These are phyloP conservation scores for Pagrus major DNA, from an alignment of 2,113 vertebrate genomes.

Conservation along the genomic window DNA sequence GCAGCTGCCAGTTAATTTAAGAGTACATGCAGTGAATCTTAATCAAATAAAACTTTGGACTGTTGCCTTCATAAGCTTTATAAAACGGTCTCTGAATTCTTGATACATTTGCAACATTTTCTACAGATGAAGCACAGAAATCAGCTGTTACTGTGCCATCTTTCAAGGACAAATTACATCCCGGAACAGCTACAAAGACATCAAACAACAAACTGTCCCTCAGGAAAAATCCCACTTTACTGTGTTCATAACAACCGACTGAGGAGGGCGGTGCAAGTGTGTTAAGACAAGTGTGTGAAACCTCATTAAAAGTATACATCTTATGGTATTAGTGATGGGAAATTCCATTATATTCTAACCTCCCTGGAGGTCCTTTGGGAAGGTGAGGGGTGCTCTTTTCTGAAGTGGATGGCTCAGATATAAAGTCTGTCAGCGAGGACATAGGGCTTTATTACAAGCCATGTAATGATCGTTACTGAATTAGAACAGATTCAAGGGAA, in stretches of 20 bases:
- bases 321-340: slow-evolving; percentile 9
- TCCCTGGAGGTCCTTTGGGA: not conserved
- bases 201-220: slow-evolving; percentile 1
- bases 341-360: slow-evolving; percentile 19
- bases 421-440: not conserved
- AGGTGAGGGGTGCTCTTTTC: not conserved
- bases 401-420: slow-evolving; percentile 27
- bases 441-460: not conserved
- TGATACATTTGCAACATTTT: slow-evolving; percentile 15
- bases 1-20: slow-evolving; percentile 29
- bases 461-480: not conserved
- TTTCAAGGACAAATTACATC: slow-evolving; percentile 34
- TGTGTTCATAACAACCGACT: slow-evolving; percentile 9
- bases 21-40: slow-evolving; percentile 19
- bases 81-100: slow-evolving; percentile 21
- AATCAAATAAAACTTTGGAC: not conserved
- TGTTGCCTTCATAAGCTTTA: slow-evolving; percentile 10
- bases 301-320: slow-evolving; percentile 41
- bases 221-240: slow-evolving; percentile 17
- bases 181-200: not conserved
- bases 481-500: not conserved
- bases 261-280: not conserved
- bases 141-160: not conserved
- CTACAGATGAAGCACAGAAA: not conserved
- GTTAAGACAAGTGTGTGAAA: slow-evolving; percentile 4